A percentile compares a stretch with the other conserved stretches of the same genome.
phyloP scores from a whole-genome alignment of 2,113 vertebrate species.

The Macquaria ambigua region DNA sequence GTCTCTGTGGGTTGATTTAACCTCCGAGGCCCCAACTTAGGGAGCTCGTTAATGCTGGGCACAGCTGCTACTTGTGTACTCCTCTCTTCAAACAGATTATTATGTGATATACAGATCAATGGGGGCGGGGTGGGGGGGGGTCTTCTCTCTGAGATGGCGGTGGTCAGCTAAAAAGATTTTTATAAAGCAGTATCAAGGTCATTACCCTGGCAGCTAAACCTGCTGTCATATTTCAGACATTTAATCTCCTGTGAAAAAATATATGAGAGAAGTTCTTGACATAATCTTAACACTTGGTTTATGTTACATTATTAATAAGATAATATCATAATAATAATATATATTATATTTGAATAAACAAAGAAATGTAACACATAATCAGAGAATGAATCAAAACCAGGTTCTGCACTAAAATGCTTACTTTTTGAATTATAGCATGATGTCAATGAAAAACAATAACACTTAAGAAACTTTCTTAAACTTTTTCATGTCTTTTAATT shows the following conservation, averaged over 20 bases:
- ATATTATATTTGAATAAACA: background rate
- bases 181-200: constrained; percentile 15
- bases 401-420: background rate
- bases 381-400: background rate
- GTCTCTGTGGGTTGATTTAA: constrained; percentile 38
- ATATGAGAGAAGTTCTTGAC: background rate
- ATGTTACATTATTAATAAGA: too few species aligned
- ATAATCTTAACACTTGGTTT: too few species aligned
- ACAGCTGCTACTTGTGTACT: constrained; percentile 13
- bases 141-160: background rate
- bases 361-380: background rate
- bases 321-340: too few species aligned
- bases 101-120: constrained; percentile 19
- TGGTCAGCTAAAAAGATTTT: constrained; percentile 19
- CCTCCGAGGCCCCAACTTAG: constrained; percentile 8
- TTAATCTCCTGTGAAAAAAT: constrained; percentile 19
- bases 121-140: background rate
- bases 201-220: constrained; percentile 14
- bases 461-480: background rate
- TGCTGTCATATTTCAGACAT: constrained; percentile 2
- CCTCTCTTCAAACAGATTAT: constrained; percentile 14
- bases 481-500: constrained; percentile 49
- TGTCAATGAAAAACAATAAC: background rate
- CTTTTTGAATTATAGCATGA: background rate
- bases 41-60: background rate